Conservation (phyloP, 2,888 invertebrate genomes). For the Campoplex nolae region DNA sequence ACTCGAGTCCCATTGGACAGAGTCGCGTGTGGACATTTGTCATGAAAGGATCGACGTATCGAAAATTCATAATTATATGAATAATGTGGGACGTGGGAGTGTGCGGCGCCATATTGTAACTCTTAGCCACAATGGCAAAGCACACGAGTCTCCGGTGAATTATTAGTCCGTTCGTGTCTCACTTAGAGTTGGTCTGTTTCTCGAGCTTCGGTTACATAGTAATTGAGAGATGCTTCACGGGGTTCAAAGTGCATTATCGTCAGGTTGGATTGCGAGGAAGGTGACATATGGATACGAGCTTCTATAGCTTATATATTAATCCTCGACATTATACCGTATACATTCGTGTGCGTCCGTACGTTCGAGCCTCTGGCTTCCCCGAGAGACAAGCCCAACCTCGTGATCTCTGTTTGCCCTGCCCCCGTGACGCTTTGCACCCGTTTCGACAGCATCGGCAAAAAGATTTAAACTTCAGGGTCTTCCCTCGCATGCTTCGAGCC, state of each 20-base stretch:
- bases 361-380: conserved; percentile 18
- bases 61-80: neutral
- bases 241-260: conserved; percentile 68
- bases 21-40: neutral
- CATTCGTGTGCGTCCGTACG: conserved; percentile 16
- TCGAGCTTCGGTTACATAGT: conserved; percentile 38
- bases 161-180: conserved; percentile 32
- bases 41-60: neutral
- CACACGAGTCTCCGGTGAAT: conserved; percentile 44
- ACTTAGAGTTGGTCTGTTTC: conserved; percentile 21
- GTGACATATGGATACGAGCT: conserved; percentile 41
- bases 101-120: neutral
- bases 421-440: conserved; percentile 58
- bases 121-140: neutral
- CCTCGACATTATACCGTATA: conserved; percentile 63
- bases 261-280: conserved; percentile 20
- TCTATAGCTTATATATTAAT: conserved; percentile 60
- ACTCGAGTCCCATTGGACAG: neutral
- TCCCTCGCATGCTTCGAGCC: conserved; percentile 26
- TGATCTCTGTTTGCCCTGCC: conserved; percentile 65
- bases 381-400: conserved; percentile 45
- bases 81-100: neutral
- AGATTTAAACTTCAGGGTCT: conserved; percentile 67
- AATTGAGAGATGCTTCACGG: conserved; percentile 64
- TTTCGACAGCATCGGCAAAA: conserved; percentile 59